phyloP scores from a whole-genome alignment of 2,113 vertebrate species.

The human region DNA sequence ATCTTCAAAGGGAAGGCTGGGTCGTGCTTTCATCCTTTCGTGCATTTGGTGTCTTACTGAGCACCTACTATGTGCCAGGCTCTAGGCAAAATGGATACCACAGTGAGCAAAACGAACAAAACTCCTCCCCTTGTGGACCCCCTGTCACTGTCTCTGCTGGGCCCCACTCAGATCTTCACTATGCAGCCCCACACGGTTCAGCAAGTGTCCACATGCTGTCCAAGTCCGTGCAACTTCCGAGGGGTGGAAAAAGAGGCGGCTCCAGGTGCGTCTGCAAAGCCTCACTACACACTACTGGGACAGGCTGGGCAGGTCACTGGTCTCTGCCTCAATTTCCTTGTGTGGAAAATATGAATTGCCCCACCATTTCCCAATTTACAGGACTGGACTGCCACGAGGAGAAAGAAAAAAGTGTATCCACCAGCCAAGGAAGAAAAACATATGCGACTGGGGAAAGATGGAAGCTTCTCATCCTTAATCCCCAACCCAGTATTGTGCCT shows the following conservation, averaged over 20 bases:
- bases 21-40: fast-evolving
- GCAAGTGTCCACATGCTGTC: fast-evolving
- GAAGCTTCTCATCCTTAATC: neutral
- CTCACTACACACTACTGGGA: fast-evolving
- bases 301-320: too few species aligned
- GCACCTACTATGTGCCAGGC: neutral
- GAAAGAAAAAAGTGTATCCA: neutral
- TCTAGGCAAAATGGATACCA: neutral
- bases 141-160: fast-evolving
- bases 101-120: neutral
- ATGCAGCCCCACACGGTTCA: fast-evolving
- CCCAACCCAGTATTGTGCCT: fast-evolving
- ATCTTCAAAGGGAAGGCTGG: fast-evolving
- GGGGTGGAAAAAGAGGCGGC: fast-evolving
- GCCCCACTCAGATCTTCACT: fast-evolving
- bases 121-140: fast-evolving
- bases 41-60: fast-evolving
- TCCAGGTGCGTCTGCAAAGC: neutral
- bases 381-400: neutral
- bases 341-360: fast-evolving
- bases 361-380: too few species aligned
- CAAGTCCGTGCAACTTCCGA: neutral
- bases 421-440: neutral
- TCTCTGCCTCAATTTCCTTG: neutral
- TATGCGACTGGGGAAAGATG: fast-evolving